These are phyloP conservation scores for Propithecus coquereli DNA, from an alignment of 2,113 vertebrate genomes.

Conservation along the genomic window DNA sequence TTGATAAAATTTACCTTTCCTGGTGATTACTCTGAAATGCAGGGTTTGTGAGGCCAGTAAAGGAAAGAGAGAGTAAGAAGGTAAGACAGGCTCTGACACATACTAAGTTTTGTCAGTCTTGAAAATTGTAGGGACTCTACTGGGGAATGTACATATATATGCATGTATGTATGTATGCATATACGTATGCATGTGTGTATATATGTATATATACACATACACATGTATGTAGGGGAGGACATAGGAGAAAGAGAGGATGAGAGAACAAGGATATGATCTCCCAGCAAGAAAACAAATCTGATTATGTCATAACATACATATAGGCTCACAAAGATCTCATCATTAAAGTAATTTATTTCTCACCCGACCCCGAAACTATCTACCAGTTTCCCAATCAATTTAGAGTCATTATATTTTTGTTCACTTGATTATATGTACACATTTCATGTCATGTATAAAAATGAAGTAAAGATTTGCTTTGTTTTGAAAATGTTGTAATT, in stretches of 20 bases:
- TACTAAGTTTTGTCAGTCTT: background rate
- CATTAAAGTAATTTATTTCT: background rate
- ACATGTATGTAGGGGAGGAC: background rate
- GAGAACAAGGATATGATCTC: background rate
- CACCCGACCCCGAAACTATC: background rate
- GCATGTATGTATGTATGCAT: background rate
- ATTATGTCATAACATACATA: background rate
- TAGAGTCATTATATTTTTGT: background rate
- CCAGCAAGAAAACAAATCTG: background rate
- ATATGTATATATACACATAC: background rate
- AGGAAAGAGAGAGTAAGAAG: background rate
- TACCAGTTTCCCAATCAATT: background rate
- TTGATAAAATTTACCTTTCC: background rate
- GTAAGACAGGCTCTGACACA: background rate
- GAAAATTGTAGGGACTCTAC: background rate
- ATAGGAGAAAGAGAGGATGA: too few species aligned
- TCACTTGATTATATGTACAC: background rate
- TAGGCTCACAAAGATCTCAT: background rate
- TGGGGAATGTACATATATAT: background rate
- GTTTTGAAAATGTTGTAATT: background rate
- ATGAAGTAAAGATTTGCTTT: background rate
- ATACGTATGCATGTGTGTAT: too few species aligned
- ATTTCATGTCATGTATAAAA: background rate
- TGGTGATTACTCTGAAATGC: background rate
- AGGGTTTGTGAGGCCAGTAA: background rate